phyloP scores from a whole-genome alignment of 1,140 invertebrate species.

The Neuroterus valhalla region DNA sequence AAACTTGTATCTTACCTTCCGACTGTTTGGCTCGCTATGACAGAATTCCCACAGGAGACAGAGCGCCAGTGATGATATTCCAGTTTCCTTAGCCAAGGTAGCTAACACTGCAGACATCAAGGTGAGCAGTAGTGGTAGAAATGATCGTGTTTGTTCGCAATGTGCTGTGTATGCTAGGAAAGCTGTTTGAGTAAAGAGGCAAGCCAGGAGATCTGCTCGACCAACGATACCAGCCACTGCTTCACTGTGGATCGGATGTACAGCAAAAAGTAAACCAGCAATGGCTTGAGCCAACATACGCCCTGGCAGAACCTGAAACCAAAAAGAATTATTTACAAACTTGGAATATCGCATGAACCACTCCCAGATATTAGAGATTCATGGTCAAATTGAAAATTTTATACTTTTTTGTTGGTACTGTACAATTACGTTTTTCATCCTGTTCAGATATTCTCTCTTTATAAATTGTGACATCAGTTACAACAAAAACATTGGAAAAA shows the following conservation, averaged over 20 bases:
- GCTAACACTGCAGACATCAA: slow-evolving; percentile 74
- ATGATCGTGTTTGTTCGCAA: slow-evolving; percentile 67
- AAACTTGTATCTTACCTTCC: slow-evolving; percentile 16
- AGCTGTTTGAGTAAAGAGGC: slow-evolving; percentile 91
- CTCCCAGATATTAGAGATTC: no score
- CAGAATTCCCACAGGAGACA: slow-evolving; percentile 87
- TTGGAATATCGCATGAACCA: no score
- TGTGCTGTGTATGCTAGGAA: slow-evolving; percentile 87
- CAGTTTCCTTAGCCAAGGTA: slow-evolving; percentile 93
- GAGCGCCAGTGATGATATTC: slow-evolving; percentile 91
- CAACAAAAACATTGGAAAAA: no score
- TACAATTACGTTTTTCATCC: no score
- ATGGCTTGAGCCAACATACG: slow-evolving; percentile 82
- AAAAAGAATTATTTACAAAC: no score
- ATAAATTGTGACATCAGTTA: no score
- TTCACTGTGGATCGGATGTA: slow-evolving; percentile 97
- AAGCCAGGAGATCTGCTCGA: slow-evolving; percentile 93
- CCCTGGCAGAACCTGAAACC: slow-evolving; percentile 75
- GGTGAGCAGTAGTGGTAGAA: slow-evolving; percentile 66
- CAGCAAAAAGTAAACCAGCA: slow-evolving; percentile 92
- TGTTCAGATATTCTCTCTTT: no score
- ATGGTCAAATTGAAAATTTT: no score
- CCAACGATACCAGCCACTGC: slow-evolving; percentile 97
- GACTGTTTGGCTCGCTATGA: slow-evolving; percentile 18
- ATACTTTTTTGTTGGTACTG: no score